These are phyloP conservation scores for Myotis myotis DNA, from an alignment of 2,797 vertebrate genomes.

Conservation along the genomic window DNA sequence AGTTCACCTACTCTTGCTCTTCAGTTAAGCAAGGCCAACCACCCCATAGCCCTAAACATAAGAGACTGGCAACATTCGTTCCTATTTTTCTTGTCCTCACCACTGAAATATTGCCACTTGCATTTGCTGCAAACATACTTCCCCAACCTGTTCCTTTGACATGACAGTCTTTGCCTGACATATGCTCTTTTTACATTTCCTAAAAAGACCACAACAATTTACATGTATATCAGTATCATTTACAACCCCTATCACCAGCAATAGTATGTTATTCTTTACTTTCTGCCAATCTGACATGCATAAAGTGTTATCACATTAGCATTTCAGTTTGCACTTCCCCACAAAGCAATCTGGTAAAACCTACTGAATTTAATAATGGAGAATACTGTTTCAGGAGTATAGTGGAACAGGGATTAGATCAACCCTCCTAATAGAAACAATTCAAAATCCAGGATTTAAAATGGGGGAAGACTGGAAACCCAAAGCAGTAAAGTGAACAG, in stretches of 20 bases:
- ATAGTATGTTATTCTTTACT: not conserved
- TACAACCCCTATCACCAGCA: not conserved
- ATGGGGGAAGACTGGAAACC: not conserved
- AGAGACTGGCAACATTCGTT: not conserved
- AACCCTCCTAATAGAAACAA: conserved; percentile 3
- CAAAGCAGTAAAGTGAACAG: not conserved
- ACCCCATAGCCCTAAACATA: not conserved
- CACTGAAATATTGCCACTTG: not conserved
- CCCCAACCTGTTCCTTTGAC: not conserved
- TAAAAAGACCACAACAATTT: conserved; percentile 13
- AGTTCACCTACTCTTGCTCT: not conserved
- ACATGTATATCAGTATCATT: not conserved
- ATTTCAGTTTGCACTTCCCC: conserved; percentile 43
- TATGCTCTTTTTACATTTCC: not conserved
- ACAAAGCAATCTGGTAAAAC: conserved; percentile 40
- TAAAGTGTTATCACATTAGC: not conserved
- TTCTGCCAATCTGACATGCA: conserved; percentile 35
- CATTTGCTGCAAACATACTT: not conserved
- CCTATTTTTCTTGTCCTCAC: not conserved
- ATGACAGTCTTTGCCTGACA: not conserved
- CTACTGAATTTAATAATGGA: not conserved
- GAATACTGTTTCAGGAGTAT: not conserved
- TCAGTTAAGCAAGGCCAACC: not conserved
- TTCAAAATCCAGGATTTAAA: not conserved
- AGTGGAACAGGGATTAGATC: not conserved